Evolutionary conservation across 2,888 invertebrate genomes (phyloP).

Genomic region (Arctia plantaginis): DNA sequence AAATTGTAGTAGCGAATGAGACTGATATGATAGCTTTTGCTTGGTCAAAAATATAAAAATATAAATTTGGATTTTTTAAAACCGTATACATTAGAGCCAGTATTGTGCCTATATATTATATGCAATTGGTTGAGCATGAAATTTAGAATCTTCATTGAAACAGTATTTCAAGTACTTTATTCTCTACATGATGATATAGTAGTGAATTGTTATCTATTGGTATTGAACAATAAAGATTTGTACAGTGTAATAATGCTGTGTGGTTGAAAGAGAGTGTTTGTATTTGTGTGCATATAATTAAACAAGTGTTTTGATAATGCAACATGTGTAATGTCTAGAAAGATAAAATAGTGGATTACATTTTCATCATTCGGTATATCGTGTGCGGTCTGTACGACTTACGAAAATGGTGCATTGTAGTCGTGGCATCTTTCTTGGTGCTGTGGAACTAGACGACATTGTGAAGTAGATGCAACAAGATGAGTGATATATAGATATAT

Average conservation of each 20-base stretch:
- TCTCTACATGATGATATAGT: background rate
- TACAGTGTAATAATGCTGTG: background rate
- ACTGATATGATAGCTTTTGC: constrained; percentile 55
- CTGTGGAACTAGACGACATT: constrained; percentile 13
- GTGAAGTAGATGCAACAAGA: constrained; percentile 27
- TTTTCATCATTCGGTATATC: background rate
- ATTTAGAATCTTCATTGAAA: constrained; percentile 15
- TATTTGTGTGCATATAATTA: background rate
- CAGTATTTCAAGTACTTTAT: constrained; percentile 24
- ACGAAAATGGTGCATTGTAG: constrained; percentile 20
- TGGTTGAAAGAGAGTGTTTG: background rate
- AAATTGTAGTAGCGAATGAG: constrained; percentile 42
- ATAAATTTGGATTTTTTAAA: constrained; percentile 30
- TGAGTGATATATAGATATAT: constrained; percentile 44
- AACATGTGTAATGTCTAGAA: background rate
- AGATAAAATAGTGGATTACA: background rate
- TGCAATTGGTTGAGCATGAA: background rate
- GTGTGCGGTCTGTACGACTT: constrained; percentile 11
- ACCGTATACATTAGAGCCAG: constrained; percentile 23
- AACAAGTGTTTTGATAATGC: background rate
- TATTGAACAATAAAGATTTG: background rate
- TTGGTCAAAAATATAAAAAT: constrained; percentile 27
- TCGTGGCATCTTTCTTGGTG: constrained; percentile 16
- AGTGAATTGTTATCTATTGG: background rate
- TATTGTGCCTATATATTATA: constrained; percentile 24